A percentile compares a stretch with the other conserved stretches of the same genome.
These are phyloP conservation scores for Marmota monax DNA, from an alignment of 2,113 vertebrate genomes.

Conservation along the genomic window DNA sequence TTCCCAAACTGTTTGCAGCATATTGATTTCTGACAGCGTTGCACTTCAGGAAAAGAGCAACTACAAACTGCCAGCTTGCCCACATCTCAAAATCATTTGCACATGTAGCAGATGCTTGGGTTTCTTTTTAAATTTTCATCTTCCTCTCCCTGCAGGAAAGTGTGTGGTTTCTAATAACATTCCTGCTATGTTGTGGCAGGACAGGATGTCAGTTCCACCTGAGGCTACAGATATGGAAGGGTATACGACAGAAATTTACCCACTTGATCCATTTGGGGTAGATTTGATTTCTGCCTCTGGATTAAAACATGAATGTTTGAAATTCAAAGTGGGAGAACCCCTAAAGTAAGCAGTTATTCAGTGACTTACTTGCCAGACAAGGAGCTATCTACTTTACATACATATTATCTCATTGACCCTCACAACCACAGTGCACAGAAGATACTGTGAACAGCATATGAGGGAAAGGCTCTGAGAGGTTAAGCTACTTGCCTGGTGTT, in stretches of 20 bases:
- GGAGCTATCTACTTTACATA: slow-evolving; percentile 20
- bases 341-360: slow-evolving; percentile 42
- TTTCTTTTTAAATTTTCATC: slow-evolving; percentile 47
- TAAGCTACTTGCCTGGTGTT: not conserved
- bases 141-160: slow-evolving; percentile 41
- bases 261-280: slow-evolving; percentile 2
- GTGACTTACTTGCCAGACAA: slow-evolving; percentile 22
- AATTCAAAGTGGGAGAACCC: not conserved
- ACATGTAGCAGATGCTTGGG: slow-evolving; percentile 70
- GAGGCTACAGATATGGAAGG: slow-evolving; percentile 55
- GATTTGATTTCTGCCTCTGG: slow-evolving; percentile 44
- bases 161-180: slow-evolving; percentile 66
- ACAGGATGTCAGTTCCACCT: slow-evolving; percentile 45
- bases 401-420: not conserved
- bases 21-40: slow-evolving; percentile 76
- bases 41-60: slow-evolving; percentile 78
- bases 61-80: slow-evolving; percentile 71
- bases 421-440: not conserved
- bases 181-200: not conserved
- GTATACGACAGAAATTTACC: slow-evolving; percentile 19
- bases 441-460: not conserved
- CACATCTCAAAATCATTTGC: slow-evolving; percentile 74
- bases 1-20: slow-evolving; percentile 76
- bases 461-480: slow-evolving; percentile 29
- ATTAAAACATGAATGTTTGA: slow-evolving; percentile 32